phyloP scores from a whole-genome alignment of 2,113 vertebrate genomes.

The Oostethus manadensis region DNA sequence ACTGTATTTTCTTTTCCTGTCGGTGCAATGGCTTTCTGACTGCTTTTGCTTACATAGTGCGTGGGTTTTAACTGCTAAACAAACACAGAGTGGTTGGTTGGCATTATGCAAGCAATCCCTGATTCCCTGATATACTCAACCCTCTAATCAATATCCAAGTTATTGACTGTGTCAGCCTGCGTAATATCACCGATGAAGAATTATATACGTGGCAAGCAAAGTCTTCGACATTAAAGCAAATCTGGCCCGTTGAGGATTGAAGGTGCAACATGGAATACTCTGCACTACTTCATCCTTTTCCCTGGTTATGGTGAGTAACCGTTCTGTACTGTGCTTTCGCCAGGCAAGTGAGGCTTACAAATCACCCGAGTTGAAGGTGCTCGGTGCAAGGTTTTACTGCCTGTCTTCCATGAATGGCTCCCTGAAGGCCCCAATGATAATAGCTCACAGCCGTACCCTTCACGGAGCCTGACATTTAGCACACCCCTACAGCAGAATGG shows the following conservation, averaged over 20 bases:
- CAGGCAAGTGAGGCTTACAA: constrained; percentile 65
- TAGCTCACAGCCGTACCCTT: constrained; percentile 66
- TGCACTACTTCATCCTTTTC: constrained; percentile 42
- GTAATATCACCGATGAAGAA: constrained; percentile 40
- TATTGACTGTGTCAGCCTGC: constrained; percentile 1
- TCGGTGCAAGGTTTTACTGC: constrained; percentile 67
- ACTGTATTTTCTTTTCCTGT: background rate
- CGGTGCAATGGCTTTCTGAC: background rate
- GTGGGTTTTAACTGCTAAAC: background rate
- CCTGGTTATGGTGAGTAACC: constrained; percentile 57
- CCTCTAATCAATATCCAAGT: background rate
- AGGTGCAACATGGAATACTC: constrained; percentile 40
- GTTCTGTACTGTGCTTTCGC: constrained; percentile 54
- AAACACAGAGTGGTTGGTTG: background rate
- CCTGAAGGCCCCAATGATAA: constrained; percentile 68
- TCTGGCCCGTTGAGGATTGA: constrained; percentile 32
- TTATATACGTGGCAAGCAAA: constrained; percentile 30
- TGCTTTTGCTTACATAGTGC: background rate
- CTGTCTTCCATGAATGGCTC: constrained; percentile 69
- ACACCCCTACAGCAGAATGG: constrained; percentile 59
- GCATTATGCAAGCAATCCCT: background rate
- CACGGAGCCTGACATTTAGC: constrained; percentile 60
- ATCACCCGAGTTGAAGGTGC: constrained; percentile 68
- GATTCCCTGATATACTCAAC: background rate
- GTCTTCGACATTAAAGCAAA: constrained; percentile 31